Evolutionary conservation across 2,888 invertebrate genomes (phyloP), one percentile per base, ranked within the genome.

Genomic region (Sabatieria punctata): DNA sequence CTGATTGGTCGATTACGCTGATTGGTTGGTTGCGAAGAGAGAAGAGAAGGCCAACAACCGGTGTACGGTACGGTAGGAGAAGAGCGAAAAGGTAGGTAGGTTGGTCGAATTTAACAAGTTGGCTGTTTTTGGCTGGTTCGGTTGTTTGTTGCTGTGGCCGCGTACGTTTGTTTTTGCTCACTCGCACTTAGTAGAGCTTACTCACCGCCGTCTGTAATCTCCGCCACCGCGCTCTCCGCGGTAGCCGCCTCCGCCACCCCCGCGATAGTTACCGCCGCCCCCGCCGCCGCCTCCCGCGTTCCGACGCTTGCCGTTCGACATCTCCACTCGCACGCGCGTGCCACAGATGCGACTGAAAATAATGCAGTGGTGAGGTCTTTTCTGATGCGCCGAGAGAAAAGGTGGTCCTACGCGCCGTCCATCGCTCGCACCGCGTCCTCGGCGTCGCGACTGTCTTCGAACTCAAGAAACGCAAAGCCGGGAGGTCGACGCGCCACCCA

Each of bases 401-500:
- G n/a, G n/a, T n/a, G n/a, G n/a, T n/a, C 78, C 74, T 72, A 81
- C 80, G 77, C 58, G 53, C 65, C 65, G 56, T 66, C 66, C 39
- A 65, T 46, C 18, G 56, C 64, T 45, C 61, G 55, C 2, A 61
- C 60, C 23, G 66, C 63, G 57, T 65, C 65, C 47, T 64, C 63
- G 33, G 65, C 64, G 59, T 85, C 85, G 51, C 84, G 71, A n/a
- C 81, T 77, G 61, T 85, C 85, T 49, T 63, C 65, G 57, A 60
- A 66, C 48, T 64, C 63, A 2, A 65, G 57, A 54, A 65, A 66
- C 23, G 65, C 65, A 58, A 65, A 65, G 0, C 67, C 86, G 2
- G 85, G 84, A 33, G 86, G 86, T 65, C 85, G 85, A 59, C 85
- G 73, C 0, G 85, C 85, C 45, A 86, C 85, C 86, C 86, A 86